Evolutionary conservation across 2,888 invertebrate species (phyloP).

Genomic region (Cerceris rybyensis): DNA sequence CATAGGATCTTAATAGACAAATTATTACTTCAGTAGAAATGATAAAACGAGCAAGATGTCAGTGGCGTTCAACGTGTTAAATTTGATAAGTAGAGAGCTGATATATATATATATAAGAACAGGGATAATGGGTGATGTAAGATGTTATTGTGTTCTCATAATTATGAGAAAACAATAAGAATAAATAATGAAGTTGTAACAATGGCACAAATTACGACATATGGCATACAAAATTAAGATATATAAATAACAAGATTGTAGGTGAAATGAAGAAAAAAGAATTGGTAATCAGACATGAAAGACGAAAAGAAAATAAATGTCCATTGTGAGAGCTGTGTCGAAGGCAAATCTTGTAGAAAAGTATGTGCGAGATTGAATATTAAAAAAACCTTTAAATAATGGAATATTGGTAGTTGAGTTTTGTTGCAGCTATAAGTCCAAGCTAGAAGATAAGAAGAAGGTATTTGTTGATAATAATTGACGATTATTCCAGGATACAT

Average conservation of each 20-base stretch:
- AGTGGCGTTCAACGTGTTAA: too few relatives aligned
- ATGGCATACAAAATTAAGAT: slow-evolving; percentile 29
- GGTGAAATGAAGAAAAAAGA: slow-evolving; percentile 35
- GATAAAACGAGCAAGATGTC: too few relatives aligned
- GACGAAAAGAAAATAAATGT: neutral
- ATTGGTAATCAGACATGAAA: slow-evolving; percentile 8
- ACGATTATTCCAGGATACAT: slow-evolving; percentile 24
- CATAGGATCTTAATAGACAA: too few relatives aligned
- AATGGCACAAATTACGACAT: neutral
- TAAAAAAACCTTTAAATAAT: slow-evolving; percentile 7
- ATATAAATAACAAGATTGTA: slow-evolving; percentile 1
- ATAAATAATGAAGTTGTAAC: neutral
- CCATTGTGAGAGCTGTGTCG: slow-evolving; percentile 10
- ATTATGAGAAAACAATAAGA: too few relatives aligned
- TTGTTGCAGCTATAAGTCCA: slow-evolving; percentile 28
- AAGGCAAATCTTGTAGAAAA: slow-evolving; percentile 11
- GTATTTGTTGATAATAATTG: slow-evolving; percentile 20
- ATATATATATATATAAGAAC: too few relatives aligned
- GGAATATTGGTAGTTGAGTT: slow-evolving; percentile 19
- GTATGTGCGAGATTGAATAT: slow-evolving; percentile 1
- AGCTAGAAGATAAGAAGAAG: neutral
- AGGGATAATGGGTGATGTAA: too few relatives aligned
- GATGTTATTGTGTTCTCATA: too few relatives aligned
- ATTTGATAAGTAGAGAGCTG: too few relatives aligned
- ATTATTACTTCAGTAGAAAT: too few relatives aligned